Conservation (phyloP, 2,888 invertebrate species). For the Phasia obesa region DNA sequence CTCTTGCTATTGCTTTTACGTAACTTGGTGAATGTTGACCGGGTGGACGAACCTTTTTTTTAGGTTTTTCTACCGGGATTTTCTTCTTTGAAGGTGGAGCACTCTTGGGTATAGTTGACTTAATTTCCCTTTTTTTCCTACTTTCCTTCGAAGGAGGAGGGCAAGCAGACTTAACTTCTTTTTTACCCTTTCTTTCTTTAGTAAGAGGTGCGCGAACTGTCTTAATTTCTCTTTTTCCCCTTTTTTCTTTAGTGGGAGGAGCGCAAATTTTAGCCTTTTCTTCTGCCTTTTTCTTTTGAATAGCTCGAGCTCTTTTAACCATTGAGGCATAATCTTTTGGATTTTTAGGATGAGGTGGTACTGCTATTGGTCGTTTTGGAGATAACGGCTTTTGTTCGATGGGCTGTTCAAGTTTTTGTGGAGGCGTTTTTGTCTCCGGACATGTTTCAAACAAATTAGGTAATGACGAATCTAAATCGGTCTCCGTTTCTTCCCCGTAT, state of each 20-base stretch:
- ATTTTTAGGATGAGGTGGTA: slow-evolving; percentile 47
- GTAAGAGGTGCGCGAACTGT: no score
- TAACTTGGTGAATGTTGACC: slow-evolving; percentile 58
- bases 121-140: slow-evolving; percentile 11
- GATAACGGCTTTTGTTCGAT: neutral
- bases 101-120: slow-evolving; percentile 30
- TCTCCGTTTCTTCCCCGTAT: neutral
- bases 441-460: slow-evolving; percentile 52
- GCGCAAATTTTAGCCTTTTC: neutral
- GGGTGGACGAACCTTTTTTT: slow-evolving; percentile 37
- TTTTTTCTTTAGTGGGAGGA: neutral
- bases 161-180: no score
- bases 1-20: slow-evolving; percentile 46
- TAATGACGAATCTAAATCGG: slow-evolving; percentile 47
- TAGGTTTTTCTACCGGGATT: neutral
- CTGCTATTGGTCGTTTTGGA: slow-evolving; percentile 1
- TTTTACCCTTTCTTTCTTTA: no score
- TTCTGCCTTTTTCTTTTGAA: slow-evolving; percentile 33
- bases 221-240: no score
- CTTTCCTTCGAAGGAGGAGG: no score
- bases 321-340: slow-evolving; percentile 52
- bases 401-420: neutral
- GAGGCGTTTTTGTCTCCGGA: neutral
- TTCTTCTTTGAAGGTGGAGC: slow-evolving; percentile 14
- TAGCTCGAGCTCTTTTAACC: slow-evolving; percentile 47